phyloP scores from a whole-genome alignment of 2,113 vertebrate genomes.

The Cyprinus carpio region DNA sequence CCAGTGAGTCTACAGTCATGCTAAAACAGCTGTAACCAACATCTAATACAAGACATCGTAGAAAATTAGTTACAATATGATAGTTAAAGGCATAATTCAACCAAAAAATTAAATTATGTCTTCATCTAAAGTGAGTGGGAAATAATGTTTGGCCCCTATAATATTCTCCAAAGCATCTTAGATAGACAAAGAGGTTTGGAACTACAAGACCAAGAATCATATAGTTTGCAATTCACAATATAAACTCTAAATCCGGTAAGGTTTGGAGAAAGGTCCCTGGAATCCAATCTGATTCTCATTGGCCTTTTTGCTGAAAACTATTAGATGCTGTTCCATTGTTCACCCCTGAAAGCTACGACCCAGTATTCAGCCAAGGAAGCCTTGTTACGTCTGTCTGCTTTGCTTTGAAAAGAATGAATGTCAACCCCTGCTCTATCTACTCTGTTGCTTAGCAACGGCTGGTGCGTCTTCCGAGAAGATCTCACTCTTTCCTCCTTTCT shows the following conservation, averaged over 20 bases:
- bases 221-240: neutral
- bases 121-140: neutral
- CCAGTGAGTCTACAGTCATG: too few species aligned
- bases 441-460: constrained; percentile 50
- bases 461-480: constrained; percentile 25
- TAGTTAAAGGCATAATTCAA: too few species aligned
- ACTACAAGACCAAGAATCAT: neutral
- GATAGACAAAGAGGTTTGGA: neutral
- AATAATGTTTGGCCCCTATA: neutral
- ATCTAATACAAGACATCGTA: too few species aligned
- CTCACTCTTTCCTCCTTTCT: neutral
- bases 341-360: constrained; percentile 22
- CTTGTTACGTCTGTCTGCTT: constrained; percentile 35
- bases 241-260: constrained; percentile 4
- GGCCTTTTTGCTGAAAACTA: constrained; percentile 19
- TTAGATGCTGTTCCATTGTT: constrained; percentile 28
- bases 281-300: constrained; percentile 32
- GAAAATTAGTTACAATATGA: too few species aligned
- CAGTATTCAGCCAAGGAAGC: neutral
- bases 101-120: too few species aligned
- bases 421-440: constrained; percentile 28
- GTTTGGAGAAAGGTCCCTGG: neutral
- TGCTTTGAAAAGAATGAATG: constrained; percentile 22
- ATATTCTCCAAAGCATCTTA: neutral
- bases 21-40: too few species aligned